Percentiles rank a stretch among this genome's conserved stretches.
These are phyloP conservation scores for Corythoichthys intestinalis DNA, from an alignment of 2,113 vertebrate genomes.

Conservation along the genomic window DNA sequence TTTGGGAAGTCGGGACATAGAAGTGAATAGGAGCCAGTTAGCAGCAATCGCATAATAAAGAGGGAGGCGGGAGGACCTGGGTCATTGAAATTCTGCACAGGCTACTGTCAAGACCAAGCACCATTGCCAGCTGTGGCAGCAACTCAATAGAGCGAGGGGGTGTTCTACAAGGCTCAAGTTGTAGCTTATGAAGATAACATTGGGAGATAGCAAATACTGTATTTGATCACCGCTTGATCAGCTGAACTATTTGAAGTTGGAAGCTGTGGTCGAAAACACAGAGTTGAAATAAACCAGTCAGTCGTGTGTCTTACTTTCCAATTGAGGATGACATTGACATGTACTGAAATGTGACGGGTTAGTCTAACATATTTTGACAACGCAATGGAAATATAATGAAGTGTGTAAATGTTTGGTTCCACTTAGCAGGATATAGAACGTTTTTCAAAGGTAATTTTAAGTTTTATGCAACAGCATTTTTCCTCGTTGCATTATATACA, in stretches of 20 bases:
- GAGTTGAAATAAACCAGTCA: conserved; percentile 2
- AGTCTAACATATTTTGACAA: too few relatives aligned
- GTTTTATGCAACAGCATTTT: background rate
- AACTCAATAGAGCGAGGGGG: conserved; percentile 39
- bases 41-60: conserved; percentile 59
- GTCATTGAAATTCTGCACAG: conserved; percentile 66
- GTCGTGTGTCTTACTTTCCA: conserved; percentile 5
- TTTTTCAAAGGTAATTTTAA: too few relatives aligned
- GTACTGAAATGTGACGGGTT: background rate
- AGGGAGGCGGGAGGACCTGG: conserved; percentile 12
- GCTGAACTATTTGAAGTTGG: conserved; percentile 2
- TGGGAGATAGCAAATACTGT: conserved; percentile 7
- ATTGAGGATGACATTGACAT: conserved; percentile 5
- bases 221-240: conserved; percentile 16
- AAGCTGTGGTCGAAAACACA: background rate
- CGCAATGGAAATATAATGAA: too few relatives aligned
- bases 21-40: conserved; percentile 67
- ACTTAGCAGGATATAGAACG: too few relatives aligned
- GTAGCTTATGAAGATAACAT: conserved; percentile 19
- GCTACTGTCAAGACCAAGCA: conserved; percentile 44
- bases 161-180: conserved; percentile 18
- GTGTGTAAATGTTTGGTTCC: too few relatives aligned
- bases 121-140: conserved; percentile 54
- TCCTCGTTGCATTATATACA: too few relatives aligned
- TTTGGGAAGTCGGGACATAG: conserved; percentile 68